A percentile compares a stretch with the other conserved stretches of the same genome.
phyloP scores from a whole-genome alignment of 2,113 vertebrate species.

The Gobio gobio region DNA sequence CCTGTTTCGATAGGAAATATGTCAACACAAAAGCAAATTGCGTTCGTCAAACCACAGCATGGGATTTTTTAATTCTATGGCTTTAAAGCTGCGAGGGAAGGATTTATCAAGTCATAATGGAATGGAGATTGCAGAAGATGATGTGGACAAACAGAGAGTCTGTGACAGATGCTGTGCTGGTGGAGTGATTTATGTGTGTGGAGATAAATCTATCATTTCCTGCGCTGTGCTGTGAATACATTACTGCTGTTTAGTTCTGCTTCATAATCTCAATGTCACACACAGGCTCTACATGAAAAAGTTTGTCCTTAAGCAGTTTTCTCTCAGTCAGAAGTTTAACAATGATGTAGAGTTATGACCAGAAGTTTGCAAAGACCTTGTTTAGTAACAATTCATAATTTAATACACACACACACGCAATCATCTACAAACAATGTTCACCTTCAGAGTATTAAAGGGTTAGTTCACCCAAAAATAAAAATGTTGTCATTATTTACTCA shows the following conservation, averaged over 20 bases:
- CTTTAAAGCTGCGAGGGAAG: slow-evolving; percentile 19
- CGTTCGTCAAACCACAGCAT: not conserved
- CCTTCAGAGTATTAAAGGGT: not conserved
- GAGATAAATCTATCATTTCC: slow-evolving; percentile 63
- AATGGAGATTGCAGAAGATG: slow-evolving; percentile 44
- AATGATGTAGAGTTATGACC: not conserved
- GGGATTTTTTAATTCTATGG: slow-evolving; percentile 32
- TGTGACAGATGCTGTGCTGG: slow-evolving; percentile 30
- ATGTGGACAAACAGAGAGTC: slow-evolving; percentile 25
- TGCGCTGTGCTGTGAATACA: slow-evolving; percentile 46
- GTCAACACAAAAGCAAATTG: slow-evolving; percentile 7
- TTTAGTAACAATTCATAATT: not conserved
- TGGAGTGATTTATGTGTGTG: slow-evolving; percentile 46
- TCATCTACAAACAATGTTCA: not conserved
- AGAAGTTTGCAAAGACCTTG: not conserved
- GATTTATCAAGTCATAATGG: slow-evolving; percentile 41
- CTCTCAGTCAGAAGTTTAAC: not conserved
- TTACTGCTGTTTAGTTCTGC: slow-evolving; percentile 22
- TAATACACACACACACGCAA: not conserved
- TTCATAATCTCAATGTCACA: slow-evolving; percentile 32
- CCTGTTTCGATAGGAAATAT: not conserved
- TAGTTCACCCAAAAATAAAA: too few species aligned
- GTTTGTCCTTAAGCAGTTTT: not conserved
- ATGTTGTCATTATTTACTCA: too few species aligned
- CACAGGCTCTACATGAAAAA: not conserved